phyloP scores from a whole-genome alignment of 2,888 invertebrate genomes.

The Tromatobia lineatoria region DNA sequence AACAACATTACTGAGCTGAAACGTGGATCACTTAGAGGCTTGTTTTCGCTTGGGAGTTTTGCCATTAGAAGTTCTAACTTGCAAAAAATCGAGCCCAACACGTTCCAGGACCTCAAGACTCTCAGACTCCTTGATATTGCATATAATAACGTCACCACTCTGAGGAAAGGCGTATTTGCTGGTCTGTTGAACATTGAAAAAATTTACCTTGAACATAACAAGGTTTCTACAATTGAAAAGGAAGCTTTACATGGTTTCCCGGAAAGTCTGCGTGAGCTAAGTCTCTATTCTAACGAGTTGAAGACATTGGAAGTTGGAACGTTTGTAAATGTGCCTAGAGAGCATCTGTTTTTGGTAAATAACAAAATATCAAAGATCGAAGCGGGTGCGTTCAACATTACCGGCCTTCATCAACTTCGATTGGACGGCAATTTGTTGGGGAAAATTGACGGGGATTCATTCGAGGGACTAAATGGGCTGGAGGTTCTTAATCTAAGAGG shows the following conservation, averaged over 20 bases:
- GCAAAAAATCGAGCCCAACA: conserved; percentile 53
- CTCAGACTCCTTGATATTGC: conserved; percentile 69
- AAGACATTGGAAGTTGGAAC: conserved; percentile 82
- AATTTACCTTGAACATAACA: conserved; percentile 84
- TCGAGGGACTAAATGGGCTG: conserved; percentile 44
- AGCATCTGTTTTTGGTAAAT: conserved; percentile 26
- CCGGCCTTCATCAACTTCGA: conserved; percentile 84
- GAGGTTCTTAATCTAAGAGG: conserved; percentile 33
- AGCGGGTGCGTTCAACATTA: conserved; percentile 50
- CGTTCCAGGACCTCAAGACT: conserved; percentile 67
- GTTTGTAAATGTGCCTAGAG: conserved; percentile 78
- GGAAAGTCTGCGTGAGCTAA: conserved; percentile 81
- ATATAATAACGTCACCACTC: conserved; percentile 70
- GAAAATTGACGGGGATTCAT: conserved; percentile 47
- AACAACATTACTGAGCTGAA: conserved; percentile 46
- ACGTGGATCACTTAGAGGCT: conserved; percentile 50
- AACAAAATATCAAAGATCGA: conserved; percentile 59
- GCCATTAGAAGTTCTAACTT: conserved; percentile 57
- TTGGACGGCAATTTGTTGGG: conserved; percentile 73
- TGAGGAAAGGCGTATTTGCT: conserved; percentile 82
- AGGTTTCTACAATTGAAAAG: conserved; percentile 81
- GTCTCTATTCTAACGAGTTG: conserved; percentile 84
- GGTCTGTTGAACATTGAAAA: conserved; percentile 83
- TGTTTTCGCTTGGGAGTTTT: conserved; percentile 56
- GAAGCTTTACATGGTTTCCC: conserved; percentile 82